Conservation (phyloP, 2,888 invertebrate species). For the Mylabris sibirica region DNA sequence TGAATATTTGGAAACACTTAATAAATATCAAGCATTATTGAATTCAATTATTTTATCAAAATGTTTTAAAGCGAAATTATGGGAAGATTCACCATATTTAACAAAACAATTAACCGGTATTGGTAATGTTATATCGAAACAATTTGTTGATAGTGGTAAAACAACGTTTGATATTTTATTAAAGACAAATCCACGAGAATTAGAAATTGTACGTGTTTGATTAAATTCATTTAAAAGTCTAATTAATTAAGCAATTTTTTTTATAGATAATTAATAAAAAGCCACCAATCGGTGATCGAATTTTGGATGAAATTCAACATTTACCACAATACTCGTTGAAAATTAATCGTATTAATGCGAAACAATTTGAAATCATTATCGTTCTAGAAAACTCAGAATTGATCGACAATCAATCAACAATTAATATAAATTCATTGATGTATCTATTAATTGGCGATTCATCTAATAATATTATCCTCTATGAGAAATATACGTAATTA, state of each 20-base stretch:
- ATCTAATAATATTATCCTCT: conserved; percentile 68
- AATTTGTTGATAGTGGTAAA: conserved; percentile 73
- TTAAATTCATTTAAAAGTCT: background rate
- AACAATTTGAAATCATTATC: conserved; percentile 37
- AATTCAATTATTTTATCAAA: conserved; percentile 71
- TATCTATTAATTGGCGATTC: conserved; percentile 72
- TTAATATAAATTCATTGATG: conserved; percentile 65
- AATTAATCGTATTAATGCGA: conserved; percentile 50
- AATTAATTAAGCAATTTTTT: conserved; percentile 17
- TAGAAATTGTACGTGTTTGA: conserved; percentile 64
- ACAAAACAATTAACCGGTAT: conserved; percentile 76
- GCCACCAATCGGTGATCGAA: conserved; percentile 74
- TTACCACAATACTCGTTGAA: conserved; percentile 70
- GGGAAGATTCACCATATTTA: conserved; percentile 78
- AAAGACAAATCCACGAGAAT: conserved; percentile 62
- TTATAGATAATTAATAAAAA: conserved; percentile 75
- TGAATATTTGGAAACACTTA: conserved; percentile 64
- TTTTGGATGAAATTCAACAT: conserved; percentile 68
- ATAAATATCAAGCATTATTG: conserved; percentile 63
- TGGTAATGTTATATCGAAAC: conserved; percentile 70
- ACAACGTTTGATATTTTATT: conserved; percentile 70
- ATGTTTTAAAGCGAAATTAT: conserved; percentile 72
- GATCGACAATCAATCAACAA: conserved; percentile 62
- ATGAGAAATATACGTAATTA: conserved; percentile 66
- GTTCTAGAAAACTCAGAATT: conserved; percentile 61